phyloP scores from a whole-genome alignment of 64 coral and sea anemone genomes.

The Orbicella faveolata region DNA sequence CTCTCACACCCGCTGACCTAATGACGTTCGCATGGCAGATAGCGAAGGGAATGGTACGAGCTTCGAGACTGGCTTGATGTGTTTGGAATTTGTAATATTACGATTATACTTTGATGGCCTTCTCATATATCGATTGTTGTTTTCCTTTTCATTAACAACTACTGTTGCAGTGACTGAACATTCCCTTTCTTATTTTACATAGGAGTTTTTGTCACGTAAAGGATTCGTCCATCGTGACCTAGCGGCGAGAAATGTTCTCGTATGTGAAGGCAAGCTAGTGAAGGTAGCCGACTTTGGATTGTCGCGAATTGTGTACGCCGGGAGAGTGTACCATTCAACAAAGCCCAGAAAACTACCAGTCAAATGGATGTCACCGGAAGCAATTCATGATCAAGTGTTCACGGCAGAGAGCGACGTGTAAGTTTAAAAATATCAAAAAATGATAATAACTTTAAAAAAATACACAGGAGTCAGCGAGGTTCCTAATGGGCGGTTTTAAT shows the following conservation, averaged over 20 bases:
- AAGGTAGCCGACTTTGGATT: conserved; percentile 78
- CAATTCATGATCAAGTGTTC: conserved; percentile 76
- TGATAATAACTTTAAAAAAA: too few relatives aligned
- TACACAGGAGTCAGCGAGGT: neutral
- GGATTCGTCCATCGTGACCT: conserved; percentile 64
- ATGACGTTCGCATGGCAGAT: conserved; percentile 59
- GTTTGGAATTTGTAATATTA: too few relatives aligned
- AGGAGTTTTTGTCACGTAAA: conserved; percentile 69
- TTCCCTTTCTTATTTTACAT: neutral
- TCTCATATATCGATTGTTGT: too few relatives aligned
- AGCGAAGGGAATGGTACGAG: conserved; percentile 37
- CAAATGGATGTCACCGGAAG: conserved; percentile 73
- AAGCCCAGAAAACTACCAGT: conserved; percentile 37
- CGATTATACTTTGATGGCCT: too few relatives aligned
- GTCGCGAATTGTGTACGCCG: conserved; percentile 61
- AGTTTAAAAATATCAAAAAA: conserved; percentile 11
- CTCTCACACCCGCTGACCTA: conserved; percentile 32
- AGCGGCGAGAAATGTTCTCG: conserved; percentile 74
- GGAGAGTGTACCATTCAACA: conserved; percentile 56
- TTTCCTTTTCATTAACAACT: too few relatives aligned
- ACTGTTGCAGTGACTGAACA: too few relatives aligned
- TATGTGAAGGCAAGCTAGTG: conserved; percentile 64
- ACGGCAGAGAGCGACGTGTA: conserved; percentile 75
- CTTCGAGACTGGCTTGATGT: neutral
- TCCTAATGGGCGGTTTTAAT: neutral